Evolutionary conservation across 2,113 vertebrate species (phyloP).

Genomic region (Sprattus sprattus): DNA sequence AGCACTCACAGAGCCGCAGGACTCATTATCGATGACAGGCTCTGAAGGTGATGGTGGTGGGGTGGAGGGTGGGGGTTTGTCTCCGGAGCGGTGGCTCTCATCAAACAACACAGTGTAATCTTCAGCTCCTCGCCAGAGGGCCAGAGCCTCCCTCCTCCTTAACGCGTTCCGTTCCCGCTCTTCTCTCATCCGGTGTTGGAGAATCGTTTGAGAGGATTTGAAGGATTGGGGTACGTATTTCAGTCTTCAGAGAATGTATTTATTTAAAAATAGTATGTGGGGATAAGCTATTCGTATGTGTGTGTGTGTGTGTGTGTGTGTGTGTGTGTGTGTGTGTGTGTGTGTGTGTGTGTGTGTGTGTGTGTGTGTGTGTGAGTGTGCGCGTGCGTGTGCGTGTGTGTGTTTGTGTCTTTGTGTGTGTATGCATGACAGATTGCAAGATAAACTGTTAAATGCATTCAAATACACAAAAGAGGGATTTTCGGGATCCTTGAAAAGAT

Average conservation of each 20-base stretch:
- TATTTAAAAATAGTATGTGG: background rate
- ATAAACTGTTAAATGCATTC: background rate
- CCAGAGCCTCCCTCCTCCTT: background rate
- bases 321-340: background rate
- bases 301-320: background rate
- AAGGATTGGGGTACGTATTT: background rate
- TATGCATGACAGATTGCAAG: background rate
- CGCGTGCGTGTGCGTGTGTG: background rate
- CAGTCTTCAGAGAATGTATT: background rate
- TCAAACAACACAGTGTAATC: background rate
- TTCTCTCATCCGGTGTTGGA: background rate
- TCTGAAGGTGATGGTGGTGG: background rate
- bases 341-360: background rate
- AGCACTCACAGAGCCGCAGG: background rate
- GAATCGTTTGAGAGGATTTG: background rate
- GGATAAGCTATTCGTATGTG: background rate
- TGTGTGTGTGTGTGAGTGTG: background rate
- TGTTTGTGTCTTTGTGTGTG: background rate
- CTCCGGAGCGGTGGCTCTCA: background rate
- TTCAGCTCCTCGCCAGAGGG: background rate
- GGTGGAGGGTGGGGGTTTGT: background rate
- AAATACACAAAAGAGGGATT: background rate
- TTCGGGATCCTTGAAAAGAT: background rate
- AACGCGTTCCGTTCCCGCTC: background rate
- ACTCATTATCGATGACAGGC: background rate